A percentile compares a stretch with the other conserved stretches of the same genome.
Evolutionary conservation across 2,888 invertebrate genomes (phyloP).

Genomic region (Scaptomyza polygonia): DNA sequence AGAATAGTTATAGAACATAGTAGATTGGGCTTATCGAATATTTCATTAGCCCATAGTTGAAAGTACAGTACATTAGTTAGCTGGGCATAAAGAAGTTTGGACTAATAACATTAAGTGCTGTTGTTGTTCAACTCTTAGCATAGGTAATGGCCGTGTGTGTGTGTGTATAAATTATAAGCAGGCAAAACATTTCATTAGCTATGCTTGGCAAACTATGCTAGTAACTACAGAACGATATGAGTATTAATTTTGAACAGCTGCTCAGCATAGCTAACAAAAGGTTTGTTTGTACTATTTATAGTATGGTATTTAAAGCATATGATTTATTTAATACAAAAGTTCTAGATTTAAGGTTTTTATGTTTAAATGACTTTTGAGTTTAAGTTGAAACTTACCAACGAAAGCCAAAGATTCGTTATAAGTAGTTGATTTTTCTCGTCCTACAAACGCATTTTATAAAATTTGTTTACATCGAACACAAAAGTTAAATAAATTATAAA

Average conservation of each 20-base stretch:
- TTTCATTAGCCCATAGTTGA: neutral
- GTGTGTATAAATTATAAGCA: constrained; percentile 71
- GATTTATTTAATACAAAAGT: constrained; percentile 62
- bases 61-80: constrained; percentile 1
- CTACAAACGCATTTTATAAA: constrained; percentile 86
- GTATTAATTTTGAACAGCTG: constrained; percentile 18
- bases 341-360: constrained; percentile 57
- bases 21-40: neutral
- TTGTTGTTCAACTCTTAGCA: constrained; percentile 50
- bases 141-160: constrained; percentile 59
- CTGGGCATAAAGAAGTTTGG: constrained; percentile 1
- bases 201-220: constrained; percentile 30
- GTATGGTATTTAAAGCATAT: constrained; percentile 63
- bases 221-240: constrained; percentile 32
- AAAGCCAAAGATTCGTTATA: constrained; percentile 97
- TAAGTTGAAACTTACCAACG: constrained; percentile 92
- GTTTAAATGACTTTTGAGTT: constrained; percentile 70
- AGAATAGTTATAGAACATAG: neutral
- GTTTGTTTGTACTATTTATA: constrained; percentile 52
- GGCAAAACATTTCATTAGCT: constrained; percentile 49
- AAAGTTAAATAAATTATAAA: constrained; percentile 21
- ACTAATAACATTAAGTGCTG: constrained; percentile 24
- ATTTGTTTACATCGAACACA: constrained; percentile 56
- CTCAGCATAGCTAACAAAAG: constrained; percentile 35
- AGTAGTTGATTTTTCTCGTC: constrained; percentile 98